These are phyloP conservation scores for Perognathus longimembris DNA, from an alignment of 2,113 vertebrate genomes.

Conservation along the genomic window DNA sequence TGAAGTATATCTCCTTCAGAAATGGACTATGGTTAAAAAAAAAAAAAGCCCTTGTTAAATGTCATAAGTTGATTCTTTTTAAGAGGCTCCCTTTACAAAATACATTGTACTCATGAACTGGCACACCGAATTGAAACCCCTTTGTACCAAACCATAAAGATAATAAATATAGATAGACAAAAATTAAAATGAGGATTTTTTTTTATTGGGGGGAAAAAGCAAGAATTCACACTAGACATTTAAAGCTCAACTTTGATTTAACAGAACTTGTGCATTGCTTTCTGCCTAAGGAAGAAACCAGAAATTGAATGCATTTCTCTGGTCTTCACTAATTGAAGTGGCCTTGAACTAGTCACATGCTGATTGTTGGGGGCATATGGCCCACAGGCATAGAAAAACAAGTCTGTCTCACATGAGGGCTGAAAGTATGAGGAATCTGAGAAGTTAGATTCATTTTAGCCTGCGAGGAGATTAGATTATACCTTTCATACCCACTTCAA, in stretches of 20 bases:
- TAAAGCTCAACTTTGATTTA: neutral
- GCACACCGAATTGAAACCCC: too few relatives aligned
- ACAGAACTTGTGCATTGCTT: neutral
- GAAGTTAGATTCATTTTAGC: slow-evolving; percentile 3
- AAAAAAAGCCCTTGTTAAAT: neutral
- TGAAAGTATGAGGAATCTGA: neutral
- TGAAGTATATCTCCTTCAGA: neutral
- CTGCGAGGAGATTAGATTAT: neutral
- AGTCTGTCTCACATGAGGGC: neutral
- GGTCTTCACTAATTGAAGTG: neutral
- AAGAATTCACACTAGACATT: neutral
- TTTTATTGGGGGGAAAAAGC: neutral
- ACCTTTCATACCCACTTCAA: neutral
- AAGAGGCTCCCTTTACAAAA: too few relatives aligned
- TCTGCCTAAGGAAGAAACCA: slow-evolving; percentile 8
- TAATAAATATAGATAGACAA: neutral
- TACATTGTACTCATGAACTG: too few relatives aligned
- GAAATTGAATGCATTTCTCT: neutral
- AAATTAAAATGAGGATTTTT: neutral
- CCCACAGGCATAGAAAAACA: slow-evolving; percentile 35
- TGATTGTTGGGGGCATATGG: neutral
- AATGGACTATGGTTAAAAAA: neutral
- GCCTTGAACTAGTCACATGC: neutral
- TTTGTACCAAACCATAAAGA: neutral
- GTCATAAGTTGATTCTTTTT: neutral